A percentile compares a stretch with the other conserved stretches of the same genome.
Conservation (phyloP, 2,113 vertebrate species). For the Girardinichthys multiradiatus region DNA sequence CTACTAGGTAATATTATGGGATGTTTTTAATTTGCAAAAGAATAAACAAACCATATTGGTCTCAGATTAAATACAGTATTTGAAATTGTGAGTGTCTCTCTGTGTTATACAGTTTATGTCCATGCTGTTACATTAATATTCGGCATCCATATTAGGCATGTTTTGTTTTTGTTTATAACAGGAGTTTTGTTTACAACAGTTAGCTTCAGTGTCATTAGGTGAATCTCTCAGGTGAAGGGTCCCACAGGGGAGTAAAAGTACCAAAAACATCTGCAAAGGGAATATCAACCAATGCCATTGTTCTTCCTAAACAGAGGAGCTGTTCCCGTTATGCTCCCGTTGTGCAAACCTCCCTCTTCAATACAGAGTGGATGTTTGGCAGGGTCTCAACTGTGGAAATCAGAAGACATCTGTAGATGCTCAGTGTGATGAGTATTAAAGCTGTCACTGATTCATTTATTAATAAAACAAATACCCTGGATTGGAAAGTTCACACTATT, state of each 20-base stretch:
- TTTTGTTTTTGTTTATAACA: not conserved
- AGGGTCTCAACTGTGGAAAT: conserved; percentile 4
- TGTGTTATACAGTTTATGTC: conserved; percentile 7
- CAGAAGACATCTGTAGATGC: not conserved
- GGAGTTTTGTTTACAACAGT: conserved; percentile 32
- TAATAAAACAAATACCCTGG: conserved; percentile 9
- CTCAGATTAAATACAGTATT: conserved; percentile 29
- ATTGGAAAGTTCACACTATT: not conserved
- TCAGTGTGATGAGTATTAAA: conserved; percentile 2
- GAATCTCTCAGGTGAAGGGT: conserved; percentile 31
- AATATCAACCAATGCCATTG: conserved; percentile 64
- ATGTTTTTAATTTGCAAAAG: conserved; percentile 46
- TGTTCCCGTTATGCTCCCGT: conserved; percentile 29
- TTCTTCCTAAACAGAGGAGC: conserved; percentile 32
- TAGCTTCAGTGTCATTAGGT: conserved; percentile 9
- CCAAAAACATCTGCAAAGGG: conserved; percentile 60
- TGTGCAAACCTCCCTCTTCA: conserved; percentile 18
- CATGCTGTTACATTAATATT: not conserved
- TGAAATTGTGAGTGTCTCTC: not conserved
- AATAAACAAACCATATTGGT: conserved; percentile 56
- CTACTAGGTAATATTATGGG: conserved; percentile 52
- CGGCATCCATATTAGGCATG: not conserved
- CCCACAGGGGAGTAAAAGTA: conserved; percentile 23
- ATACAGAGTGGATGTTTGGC: conserved; percentile 10
- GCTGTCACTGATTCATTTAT: conserved; percentile 16